Evolutionary conservation across 2,113 vertebrate species (phyloP).

Genomic region (Neomonachus schauinslandi): DNA sequence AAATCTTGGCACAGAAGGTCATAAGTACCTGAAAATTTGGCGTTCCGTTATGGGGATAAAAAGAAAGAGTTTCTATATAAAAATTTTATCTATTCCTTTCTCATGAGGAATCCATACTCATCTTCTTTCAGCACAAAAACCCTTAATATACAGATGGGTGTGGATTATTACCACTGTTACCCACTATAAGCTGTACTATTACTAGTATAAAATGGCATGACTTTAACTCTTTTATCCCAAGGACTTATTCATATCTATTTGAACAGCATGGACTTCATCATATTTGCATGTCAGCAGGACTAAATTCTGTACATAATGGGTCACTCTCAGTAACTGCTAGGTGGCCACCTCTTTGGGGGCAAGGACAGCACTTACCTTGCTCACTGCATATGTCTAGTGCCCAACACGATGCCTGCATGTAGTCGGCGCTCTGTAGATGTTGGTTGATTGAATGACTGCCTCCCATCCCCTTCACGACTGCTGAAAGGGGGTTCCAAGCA

Average conservation of each 20-base stretch:
- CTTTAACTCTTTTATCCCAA: neutral
- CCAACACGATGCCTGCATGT: neutral
- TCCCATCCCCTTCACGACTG: neutral
- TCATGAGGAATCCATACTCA: neutral
- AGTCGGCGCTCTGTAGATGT: neutral
- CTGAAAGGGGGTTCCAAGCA: neutral
- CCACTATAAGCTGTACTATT: neutral
- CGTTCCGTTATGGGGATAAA: neutral
- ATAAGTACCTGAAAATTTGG: neutral
- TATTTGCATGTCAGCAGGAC: neutral
- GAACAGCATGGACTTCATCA: neutral
- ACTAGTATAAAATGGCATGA: neutral
- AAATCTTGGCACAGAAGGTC: neutral
- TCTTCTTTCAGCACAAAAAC: conserved; percentile 30
- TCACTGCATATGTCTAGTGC: too few species aligned
- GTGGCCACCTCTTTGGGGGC: neutral
- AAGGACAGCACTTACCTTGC: neutral
- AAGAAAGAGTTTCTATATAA: neutral
- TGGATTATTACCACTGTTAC: neutral
- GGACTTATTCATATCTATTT: neutral
- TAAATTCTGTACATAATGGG: neutral
- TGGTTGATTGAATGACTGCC: neutral
- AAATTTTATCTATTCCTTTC: neutral
- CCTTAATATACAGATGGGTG: neutral
- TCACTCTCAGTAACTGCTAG: neutral